These are phyloP conservation scores for Tipula lateralis DNA, from an alignment of 2,888 invertebrate genomes.

Conservation along the genomic window DNA sequence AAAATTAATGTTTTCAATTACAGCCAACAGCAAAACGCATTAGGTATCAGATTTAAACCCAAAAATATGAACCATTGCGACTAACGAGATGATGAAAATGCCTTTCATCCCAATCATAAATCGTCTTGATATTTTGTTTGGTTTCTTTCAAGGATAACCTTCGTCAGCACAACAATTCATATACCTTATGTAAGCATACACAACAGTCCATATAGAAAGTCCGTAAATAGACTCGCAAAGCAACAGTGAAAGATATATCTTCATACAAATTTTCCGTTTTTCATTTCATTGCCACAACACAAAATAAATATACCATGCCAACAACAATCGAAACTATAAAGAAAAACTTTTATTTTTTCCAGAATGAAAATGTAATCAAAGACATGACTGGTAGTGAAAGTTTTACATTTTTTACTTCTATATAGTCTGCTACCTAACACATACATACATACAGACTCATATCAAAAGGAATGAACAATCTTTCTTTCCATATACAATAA, in stretches of 20 bases:
- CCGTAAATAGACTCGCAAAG: neutral
- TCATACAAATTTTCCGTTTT: neutral
- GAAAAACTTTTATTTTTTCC: neutral
- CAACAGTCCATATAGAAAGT: too few relatives aligned
- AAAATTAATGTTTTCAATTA: too few relatives aligned
- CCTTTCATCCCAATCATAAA: too few relatives aligned
- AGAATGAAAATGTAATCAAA: neutral
- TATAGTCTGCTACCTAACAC: neutral
- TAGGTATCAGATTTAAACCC: too few relatives aligned
- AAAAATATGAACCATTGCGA: too few relatives aligned
- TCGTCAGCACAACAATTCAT: too few relatives aligned
- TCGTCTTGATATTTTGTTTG: too few relatives aligned
- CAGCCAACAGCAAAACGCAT: too few relatives aligned
- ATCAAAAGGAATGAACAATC: neutral
- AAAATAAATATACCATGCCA: neutral
- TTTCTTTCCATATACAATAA: neutral
- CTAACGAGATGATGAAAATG: too few relatives aligned
- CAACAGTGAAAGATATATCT: neutral
- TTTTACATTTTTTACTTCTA: neutral
- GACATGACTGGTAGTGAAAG: neutral
- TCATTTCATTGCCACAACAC: neutral
- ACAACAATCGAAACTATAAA: neutral
- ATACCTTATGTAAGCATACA: too few relatives aligned
- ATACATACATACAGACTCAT: too few relatives aligned
- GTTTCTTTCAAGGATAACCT: too few relatives aligned